phyloP scores from a whole-genome alignment of 2,888 invertebrate species.

The Noctua janthe region DNA sequence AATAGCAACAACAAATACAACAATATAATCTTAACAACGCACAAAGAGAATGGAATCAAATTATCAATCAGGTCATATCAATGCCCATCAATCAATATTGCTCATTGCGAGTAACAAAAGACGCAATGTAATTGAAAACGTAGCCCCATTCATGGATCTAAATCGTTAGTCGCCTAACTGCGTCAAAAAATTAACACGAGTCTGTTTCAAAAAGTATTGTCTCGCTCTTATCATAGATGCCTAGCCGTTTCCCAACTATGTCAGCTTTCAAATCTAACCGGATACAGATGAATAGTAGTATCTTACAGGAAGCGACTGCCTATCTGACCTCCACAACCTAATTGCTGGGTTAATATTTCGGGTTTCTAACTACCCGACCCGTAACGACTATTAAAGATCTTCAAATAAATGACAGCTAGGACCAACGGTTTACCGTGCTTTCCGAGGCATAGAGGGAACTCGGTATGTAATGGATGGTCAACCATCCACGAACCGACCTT shows the following conservation, averaged over 20 bases:
- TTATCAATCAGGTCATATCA: slow-evolving; percentile 42
- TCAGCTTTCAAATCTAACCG: background rate
- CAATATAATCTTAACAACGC: slow-evolving; percentile 11
- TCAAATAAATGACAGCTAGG: too few relatives aligned
- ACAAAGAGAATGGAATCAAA: slow-evolving; percentile 25
- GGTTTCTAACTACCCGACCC: too few relatives aligned
- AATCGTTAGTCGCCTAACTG: background rate
- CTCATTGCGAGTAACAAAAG: slow-evolving; percentile 46
- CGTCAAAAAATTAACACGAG: background rate
- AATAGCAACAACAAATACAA: background rate
- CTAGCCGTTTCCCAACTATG: background rate
- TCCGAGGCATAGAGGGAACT: too few relatives aligned
- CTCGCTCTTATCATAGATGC: background rate
- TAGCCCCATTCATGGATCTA: background rate
- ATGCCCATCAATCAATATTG: slow-evolving; percentile 26
- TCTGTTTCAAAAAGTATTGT: background rate
- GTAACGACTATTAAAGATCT: too few relatives aligned
- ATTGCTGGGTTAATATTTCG: too few relatives aligned
- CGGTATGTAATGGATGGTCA: too few relatives aligned
- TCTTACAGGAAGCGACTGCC: too few relatives aligned
- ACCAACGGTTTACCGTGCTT: too few relatives aligned
- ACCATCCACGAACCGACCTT: background rate
- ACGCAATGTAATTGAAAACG: slow-evolving; percentile 59
- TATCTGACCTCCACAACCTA: too few relatives aligned
- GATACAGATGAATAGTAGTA: background rate